Conservation (phyloP, 1,140 invertebrate species). For the Melipona quadrifasciata region DNA sequence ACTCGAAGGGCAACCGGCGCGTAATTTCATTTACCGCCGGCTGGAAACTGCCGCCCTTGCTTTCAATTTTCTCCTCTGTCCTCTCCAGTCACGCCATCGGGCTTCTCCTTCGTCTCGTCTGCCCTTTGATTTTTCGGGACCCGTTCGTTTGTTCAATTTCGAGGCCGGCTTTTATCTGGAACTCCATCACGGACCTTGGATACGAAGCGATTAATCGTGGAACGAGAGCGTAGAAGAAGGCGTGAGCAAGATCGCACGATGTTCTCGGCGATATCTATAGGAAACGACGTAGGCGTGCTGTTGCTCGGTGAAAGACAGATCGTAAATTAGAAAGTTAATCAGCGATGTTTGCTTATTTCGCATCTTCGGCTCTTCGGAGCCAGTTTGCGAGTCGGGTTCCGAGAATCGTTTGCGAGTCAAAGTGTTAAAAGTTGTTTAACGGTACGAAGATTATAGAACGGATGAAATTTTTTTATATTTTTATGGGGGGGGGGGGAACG, state of each 20-base stretch:
- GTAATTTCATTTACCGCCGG: conserved; percentile 12
- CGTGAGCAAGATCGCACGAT: not conserved
- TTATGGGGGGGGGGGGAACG: too few species aligned
- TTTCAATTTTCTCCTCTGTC: conserved; percentile 9
- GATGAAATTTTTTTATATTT: not conserved
- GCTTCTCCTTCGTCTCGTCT: not conserved
- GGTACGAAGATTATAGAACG: not conserved
- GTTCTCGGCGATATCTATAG: not conserved
- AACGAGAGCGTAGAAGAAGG: not conserved
- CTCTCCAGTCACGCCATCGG: not conserved
- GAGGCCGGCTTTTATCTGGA: not conserved
- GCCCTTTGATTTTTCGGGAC: not conserved
- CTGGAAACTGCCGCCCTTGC: not conserved
- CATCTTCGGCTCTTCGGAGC: not conserved
- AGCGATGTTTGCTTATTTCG: not conserved
- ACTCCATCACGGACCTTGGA: not conserved
- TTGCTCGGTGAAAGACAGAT: not conserved
- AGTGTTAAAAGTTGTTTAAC: not conserved
- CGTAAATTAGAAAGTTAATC: not conserved
- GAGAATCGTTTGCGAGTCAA: not conserved
- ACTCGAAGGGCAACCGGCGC: not conserved
- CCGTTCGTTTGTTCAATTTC: not conserved
- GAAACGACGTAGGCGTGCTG: not conserved
- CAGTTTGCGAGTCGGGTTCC: not conserved
- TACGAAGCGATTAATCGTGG: not conserved